Evolutionary conservation across 2,113 vertebrate genomes (phyloP), one percentile per base, ranked within the genome.

Genomic region (Sceloporus undulatus): DNA sequence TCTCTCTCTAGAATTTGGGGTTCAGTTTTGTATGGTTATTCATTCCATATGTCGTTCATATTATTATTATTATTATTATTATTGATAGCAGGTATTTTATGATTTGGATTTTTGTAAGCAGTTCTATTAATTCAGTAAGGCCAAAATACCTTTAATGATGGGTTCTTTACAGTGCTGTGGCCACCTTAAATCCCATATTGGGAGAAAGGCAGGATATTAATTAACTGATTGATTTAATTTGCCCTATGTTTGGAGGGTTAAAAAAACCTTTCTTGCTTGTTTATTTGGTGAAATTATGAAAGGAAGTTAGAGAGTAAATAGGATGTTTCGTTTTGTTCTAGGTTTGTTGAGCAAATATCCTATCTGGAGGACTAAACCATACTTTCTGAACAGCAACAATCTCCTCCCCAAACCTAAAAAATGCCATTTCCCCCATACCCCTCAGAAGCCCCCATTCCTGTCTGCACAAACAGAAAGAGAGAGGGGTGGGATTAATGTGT

Each of bases 401-500:
- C 48, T 0, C 42, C 78, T 89, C 88, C 65, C 0, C 0, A 62
- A 74, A 91, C 85, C 91, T 85, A 18, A 93, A 97, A 95, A 95
- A 94, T 92, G 89, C 95, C 95, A 93, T 93, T 93, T 96, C 96
- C 97, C 97, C 97, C 97, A 97, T 94, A 96, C 96, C 96, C 97
- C 95, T 93, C 70, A 91, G 93, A 94, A 97, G 96, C 96, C 96
- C 97, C 96, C 95, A 95, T 91, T 93, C 96, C 97, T 92, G 97
- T 98, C 97, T 98, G 97, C 96, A 97, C 97, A 97, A 97, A 98
- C 98, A 99, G 98, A 98, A 99, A 98, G 95, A 97, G 97, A 98
- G 97, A 98, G 98, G 98, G 98, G 98, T 98, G 98, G 98, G 98
- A 98, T 99, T 98, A 98, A 97, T 96, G 97, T 98, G 98, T 98